These are phyloP conservation scores for Chalcosyrphus nemorum DNA, from an alignment of 2,888 invertebrate species.

Conservation along the genomic window DNA sequence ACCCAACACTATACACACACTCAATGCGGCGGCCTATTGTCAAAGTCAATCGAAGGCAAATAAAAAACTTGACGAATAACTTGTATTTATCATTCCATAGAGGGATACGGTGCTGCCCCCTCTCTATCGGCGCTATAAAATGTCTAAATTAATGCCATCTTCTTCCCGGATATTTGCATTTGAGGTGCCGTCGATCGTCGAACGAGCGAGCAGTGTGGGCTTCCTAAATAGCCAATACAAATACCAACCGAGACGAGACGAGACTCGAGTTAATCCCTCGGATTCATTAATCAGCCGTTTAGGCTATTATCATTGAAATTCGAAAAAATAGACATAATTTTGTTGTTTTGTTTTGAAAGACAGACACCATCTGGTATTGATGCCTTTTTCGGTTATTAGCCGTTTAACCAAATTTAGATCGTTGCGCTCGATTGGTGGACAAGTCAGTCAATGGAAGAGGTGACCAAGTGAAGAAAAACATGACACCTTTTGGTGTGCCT, in stretches of 20 bases:
- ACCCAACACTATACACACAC: constrained; percentile 34
- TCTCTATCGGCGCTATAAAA: constrained; percentile 47
- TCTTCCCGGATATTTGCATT: constrained; percentile 64
- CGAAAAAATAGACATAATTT: constrained; percentile 52
- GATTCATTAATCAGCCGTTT: constrained; percentile 71
- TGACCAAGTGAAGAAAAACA: constrained; percentile 28
- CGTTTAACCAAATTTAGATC: constrained; percentile 70
- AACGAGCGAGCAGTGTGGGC: constrained; percentile 58
- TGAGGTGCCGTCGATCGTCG: too few relatives aligned
- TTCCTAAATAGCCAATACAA: constrained; percentile 41
- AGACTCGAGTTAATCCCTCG: constrained; percentile 43
- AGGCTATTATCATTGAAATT: constrained; percentile 71
- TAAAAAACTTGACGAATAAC: constrained; percentile 69
- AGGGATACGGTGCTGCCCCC: not conserved
- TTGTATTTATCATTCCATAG: constrained; percentile 64
- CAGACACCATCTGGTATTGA: constrained; percentile 44
- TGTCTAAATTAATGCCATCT: constrained; percentile 69
- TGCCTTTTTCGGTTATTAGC: constrained; percentile 55
- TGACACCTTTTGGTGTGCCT: constrained; percentile 40
- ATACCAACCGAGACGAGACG: constrained; percentile 6
- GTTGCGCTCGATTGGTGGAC: constrained; percentile 42
- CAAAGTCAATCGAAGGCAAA: constrained; percentile 38
- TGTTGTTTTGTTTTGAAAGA: constrained; percentile 60
- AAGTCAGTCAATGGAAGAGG: constrained; percentile 35
- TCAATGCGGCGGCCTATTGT: constrained; percentile 26